These are phyloP conservation scores for Lagopus leucura DNA, from an alignment of 2,113 vertebrate genomes.

Conservation along the genomic window DNA sequence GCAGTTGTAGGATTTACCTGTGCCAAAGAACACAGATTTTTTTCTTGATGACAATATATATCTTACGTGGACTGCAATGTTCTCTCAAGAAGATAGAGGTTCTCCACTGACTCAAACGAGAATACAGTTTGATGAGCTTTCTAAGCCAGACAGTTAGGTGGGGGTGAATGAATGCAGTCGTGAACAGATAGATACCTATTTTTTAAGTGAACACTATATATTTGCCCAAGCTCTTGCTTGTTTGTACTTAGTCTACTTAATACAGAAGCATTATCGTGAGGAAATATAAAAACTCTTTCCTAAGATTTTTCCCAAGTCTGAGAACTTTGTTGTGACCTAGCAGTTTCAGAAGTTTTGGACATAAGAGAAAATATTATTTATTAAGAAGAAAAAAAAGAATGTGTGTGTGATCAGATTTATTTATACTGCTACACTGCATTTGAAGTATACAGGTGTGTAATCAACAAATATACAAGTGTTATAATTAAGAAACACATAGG, in stretches of 20 bases:
- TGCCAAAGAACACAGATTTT: background rate
- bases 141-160: background rate
- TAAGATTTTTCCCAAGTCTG: background rate
- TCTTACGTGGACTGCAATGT: background rate
- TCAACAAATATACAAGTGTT: too few species aligned
- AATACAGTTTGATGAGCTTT: background rate
- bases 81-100: too few species aligned
- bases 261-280: background rate
- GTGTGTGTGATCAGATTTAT: background rate
- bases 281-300: background rate
- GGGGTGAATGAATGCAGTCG: too few species aligned
- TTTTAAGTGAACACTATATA: background rate
- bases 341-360: background rate
- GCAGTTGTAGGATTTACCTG: background rate
- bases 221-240: too few species aligned
- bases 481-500: too few species aligned
- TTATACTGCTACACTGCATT: background rate
- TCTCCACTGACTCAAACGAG: background rate
- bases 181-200: background rate
- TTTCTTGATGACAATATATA: background rate
- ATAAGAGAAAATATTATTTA: background rate
- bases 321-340: background rate
- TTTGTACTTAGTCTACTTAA: background rate
- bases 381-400: background rate
- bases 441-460: background rate